phyloP scores from a whole-genome alignment of 2,113 vertebrate genomes.

The Etheostoma cragini region DNA sequence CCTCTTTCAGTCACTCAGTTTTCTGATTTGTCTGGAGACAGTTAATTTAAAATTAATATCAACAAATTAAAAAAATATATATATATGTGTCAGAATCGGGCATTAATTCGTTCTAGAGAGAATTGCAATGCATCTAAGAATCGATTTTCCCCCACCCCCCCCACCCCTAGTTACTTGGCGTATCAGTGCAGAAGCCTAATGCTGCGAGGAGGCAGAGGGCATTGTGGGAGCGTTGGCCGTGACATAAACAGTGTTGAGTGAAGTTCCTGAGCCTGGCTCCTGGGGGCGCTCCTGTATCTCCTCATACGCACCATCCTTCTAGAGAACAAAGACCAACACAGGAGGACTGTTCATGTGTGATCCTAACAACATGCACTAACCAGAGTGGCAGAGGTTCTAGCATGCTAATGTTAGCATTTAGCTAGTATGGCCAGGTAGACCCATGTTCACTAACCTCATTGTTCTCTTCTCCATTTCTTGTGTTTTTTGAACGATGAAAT shows the following conservation, averaged over 20 bases:
- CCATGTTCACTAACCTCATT: neutral
- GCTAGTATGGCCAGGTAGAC: neutral
- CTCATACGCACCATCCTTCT: slow-evolving; percentile 33
- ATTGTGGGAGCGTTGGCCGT: slow-evolving; percentile 21
- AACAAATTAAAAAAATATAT: too few relatives aligned
- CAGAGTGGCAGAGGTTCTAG: neutral
- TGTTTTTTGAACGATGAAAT: neutral
- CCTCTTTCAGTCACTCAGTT: too few relatives aligned
- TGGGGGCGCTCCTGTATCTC: slow-evolving; percentile 39
- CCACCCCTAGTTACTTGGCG: neutral
- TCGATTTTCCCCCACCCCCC: too few relatives aligned
- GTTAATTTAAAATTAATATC: too few relatives aligned
- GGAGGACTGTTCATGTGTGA: neutral
- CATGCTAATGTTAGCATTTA: neutral
- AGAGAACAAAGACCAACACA: slow-evolving; percentile 11
- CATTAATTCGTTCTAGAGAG: too few relatives aligned
- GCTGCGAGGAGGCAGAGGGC: neutral
- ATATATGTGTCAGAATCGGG: too few relatives aligned
- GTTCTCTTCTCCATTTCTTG: neutral
- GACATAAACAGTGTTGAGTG: slow-evolving; percentile 6
- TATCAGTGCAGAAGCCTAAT: too few relatives aligned
- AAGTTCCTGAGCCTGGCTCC: neutral
- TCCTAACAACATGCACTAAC: neutral
- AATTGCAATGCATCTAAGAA: too few relatives aligned
- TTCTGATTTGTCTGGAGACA: too few relatives aligned